Conservation (phyloP, 2,113 vertebrate species). For the Melanotaenia duboulayi region DNA sequence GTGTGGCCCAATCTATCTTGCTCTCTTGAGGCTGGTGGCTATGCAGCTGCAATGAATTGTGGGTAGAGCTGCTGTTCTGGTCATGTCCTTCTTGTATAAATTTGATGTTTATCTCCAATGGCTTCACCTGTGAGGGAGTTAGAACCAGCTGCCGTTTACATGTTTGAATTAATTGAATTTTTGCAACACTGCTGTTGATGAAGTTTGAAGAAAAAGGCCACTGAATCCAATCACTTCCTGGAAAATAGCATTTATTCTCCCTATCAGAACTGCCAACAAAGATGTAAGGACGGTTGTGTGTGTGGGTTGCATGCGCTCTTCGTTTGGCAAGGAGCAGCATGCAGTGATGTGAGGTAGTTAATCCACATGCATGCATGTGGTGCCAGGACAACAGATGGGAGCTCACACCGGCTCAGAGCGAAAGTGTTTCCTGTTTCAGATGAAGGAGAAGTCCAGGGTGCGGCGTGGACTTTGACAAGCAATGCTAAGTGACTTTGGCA, state of each 20-base stretch:
- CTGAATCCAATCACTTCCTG: neutral
- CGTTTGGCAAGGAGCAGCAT: conserved; percentile 31
- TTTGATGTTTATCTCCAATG: neutral
- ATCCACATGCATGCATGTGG: conserved; percentile 42
- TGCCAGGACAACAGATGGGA: conserved; percentile 78
- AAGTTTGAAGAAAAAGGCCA: neutral
- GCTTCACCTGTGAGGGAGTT: conserved; percentile 36
- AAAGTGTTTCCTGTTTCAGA: conserved; percentile 63
- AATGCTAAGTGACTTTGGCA: conserved; percentile 51
- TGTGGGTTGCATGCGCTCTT: conserved; percentile 14
- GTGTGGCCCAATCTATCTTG: conserved; percentile 57
- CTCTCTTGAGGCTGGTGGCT: conserved; percentile 45
- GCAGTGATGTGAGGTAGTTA: conserved; percentile 56
- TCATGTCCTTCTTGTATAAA: conserved; percentile 8
- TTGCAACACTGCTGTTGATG: neutral
- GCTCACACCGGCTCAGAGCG: conserved; percentile 48
- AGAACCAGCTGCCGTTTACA: neutral
- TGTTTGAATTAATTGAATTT: conserved; percentile 9
- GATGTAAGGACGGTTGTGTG: neutral
- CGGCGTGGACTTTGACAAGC: conserved; percentile 47
- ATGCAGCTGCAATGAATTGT: conserved; percentile 54
- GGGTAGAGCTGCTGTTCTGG: conserved; percentile 45
- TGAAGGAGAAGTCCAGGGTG: conserved; percentile 41
- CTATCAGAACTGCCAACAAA: neutral
- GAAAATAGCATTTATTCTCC: neutral